A percentile compares a stretch with the other conserved stretches of the same genome.
Conservation (phyloP, 2,113 vertebrate genomes). For the Pseudorectes ferrugineus region DNA sequence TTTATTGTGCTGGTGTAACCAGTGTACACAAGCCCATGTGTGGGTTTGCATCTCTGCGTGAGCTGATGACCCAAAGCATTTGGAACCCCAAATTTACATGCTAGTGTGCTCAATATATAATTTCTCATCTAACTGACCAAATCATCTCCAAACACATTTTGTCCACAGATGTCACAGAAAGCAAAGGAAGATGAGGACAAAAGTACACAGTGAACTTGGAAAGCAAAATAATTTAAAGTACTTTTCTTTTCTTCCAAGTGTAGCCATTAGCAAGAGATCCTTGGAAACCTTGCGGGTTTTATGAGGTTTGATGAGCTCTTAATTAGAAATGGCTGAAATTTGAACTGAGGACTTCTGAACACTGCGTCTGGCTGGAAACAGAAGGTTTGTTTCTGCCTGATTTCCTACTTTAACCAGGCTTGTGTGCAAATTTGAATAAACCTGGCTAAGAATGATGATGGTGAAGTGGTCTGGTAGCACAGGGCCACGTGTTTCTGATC, state of each 20-base stretch:
- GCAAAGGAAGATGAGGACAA: background rate
- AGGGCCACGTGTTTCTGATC: background rate
- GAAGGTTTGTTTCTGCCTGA: conserved; percentile 2
- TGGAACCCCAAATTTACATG: background rate
- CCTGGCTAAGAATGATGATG: background rate
- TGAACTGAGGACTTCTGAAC: conserved; percentile 1
- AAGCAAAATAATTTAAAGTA: conserved; percentile 5
- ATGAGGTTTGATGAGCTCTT: conserved; percentile 35
- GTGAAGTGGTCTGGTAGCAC: background rate
- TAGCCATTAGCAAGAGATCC: conserved; percentile 19
- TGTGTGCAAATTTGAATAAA: background rate
- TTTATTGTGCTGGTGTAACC: background rate
- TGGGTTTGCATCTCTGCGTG: background rate
- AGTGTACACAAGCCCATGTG: background rate
- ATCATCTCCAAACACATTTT: conserved; percentile 5
- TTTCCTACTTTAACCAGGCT: background rate
- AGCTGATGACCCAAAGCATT: background rate
- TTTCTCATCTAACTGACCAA: conserved; percentile 16
- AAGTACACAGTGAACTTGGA: conserved; percentile 15
- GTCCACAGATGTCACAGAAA: background rate
- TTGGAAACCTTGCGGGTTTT: background rate
- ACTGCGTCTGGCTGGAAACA: background rate
- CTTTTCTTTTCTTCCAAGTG: background rate
- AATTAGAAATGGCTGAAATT: conserved; percentile 54
- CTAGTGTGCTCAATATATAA: background rate